Conservation (phyloP, 2,888 invertebrate genomes). For the Aphidius colemani region DNA sequence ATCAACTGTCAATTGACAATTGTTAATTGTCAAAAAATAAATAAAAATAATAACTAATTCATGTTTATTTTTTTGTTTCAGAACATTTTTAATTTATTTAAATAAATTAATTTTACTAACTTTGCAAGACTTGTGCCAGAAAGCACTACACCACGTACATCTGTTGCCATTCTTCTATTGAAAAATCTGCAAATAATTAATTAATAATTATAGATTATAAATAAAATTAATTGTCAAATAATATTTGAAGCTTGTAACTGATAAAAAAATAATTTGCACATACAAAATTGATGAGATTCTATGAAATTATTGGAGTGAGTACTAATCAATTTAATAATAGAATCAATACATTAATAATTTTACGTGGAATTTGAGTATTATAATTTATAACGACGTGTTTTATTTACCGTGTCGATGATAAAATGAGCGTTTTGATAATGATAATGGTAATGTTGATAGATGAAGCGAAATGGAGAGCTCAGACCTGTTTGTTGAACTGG, state of each 20-base stretch:
- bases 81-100: constrained; percentile 7
- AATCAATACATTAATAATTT: too few species aligned
- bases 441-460: too few species aligned
- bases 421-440: too few species aligned
- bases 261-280: not conserved
- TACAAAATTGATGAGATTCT: not conserved
- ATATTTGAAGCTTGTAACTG: not conserved
- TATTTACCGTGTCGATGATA: too few species aligned
- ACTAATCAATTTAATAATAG: too few species aligned
- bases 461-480: too few species aligned
- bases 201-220: constrained; percentile 13
- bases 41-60: not conserved
- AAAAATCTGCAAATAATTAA: constrained; percentile 39
- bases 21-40: not conserved
- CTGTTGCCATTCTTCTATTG: constrained; percentile 47
- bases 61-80: not conserved
- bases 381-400: too few species aligned
- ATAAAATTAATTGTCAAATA: not conserved
- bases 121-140: constrained; percentile 73
- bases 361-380: too few species aligned
- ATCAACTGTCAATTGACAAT: not conserved
- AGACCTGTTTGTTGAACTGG: not conserved
- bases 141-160: constrained; percentile 56
- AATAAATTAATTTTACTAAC: constrained; percentile 62
- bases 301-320: not conserved